phyloP scores from a whole-genome alignment of 1,140 invertebrate species.

The Brevipalpus yothersi region DNA sequence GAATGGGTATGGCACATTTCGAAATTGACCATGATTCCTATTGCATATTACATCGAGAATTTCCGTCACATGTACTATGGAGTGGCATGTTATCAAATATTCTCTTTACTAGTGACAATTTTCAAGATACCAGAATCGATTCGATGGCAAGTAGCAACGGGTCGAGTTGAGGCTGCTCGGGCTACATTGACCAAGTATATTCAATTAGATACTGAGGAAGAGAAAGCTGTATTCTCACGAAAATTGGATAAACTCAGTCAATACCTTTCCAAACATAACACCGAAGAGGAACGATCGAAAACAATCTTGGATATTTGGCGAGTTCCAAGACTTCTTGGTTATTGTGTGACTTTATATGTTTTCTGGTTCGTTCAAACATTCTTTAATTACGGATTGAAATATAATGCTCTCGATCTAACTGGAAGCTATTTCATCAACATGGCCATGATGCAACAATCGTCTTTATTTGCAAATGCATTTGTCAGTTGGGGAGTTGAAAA shows the following conservation, averaged over 20 bases:
- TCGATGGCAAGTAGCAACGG: neutral
- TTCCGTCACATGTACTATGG: neutral
- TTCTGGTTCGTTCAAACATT: conserved; percentile 41
- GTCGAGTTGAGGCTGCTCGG: neutral
- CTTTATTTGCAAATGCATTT: neutral
- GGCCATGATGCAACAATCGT: neutral
- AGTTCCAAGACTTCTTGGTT: neutral
- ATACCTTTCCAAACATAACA: neutral
- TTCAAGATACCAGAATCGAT: neutral
- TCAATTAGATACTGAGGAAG: neutral
- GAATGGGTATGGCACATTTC: conserved; percentile 43
- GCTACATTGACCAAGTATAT: neutral
- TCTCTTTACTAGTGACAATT: neutral
- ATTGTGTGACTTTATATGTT: conserved; percentile 9
- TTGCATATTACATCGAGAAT: neutral
- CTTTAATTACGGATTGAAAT: conserved; percentile 54
- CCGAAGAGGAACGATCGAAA: neutral
- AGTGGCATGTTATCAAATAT: neutral
- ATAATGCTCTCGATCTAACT: conserved; percentile 27
- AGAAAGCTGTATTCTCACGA: neutral
- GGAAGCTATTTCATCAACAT: neutral
- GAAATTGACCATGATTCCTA: neutral
- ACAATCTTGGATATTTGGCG: conserved; percentile 4
- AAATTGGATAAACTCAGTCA: neutral
- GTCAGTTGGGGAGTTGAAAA: neutral